Percentiles rank a stretch among this genome's conserved stretches.
Conservation (phyloP, 2,113 vertebrate species). For the Delphinapterus leucas region DNA sequence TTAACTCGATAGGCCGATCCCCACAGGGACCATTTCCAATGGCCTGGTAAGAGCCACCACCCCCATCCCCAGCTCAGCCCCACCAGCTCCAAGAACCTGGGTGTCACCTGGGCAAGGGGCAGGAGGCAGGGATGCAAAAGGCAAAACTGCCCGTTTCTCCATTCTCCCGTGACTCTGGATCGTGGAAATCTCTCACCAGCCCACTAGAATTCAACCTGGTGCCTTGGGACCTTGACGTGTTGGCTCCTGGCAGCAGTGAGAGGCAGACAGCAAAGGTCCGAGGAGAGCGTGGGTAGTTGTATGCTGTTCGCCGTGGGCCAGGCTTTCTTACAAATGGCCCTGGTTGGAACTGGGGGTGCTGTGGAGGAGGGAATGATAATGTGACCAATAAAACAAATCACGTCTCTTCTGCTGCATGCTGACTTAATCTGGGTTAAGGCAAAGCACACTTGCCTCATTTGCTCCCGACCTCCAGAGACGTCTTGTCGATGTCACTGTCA, state of each 20-base stretch:
- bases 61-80: background rate
- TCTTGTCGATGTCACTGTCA: background rate
- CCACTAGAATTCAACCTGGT: background rate
- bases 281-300: fast-evolving
- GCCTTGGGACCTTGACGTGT: background rate
- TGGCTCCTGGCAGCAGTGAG: background rate
- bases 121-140: background rate
- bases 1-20: background rate
- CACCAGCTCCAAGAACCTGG: background rate
- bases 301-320: background rate
- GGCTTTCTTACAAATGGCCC: background rate
- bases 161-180: background rate
- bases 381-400: background rate
- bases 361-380: background rate
- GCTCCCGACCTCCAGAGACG: background rate
- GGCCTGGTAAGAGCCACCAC: fast-evolving
- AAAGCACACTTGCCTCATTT: background rate
- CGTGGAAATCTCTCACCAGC: background rate
- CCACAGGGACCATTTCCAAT: background rate
- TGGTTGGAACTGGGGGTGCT: background rate
- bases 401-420: background rate
- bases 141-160: background rate
- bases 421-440: background rate
- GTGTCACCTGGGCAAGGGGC: background rate
- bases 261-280: background rate